Conservation (phyloP, 2,888 invertebrate genomes). For the Tenthredo amoena region DNA sequence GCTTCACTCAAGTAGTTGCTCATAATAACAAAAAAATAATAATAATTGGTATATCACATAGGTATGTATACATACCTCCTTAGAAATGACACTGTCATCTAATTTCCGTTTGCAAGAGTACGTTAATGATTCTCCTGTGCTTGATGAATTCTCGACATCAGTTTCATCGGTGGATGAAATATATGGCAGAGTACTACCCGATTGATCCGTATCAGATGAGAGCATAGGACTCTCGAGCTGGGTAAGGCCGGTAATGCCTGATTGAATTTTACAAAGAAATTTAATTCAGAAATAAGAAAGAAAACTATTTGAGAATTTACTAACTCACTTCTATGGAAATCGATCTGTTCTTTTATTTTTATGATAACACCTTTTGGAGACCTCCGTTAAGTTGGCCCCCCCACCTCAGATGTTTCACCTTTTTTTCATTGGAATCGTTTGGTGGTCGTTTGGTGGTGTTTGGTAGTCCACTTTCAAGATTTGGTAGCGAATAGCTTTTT, state of each 20-base stretch:
- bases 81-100: slow-evolving; percentile 5
- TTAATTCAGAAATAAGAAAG: not conserved
- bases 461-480: too few relatives aligned
- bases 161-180: slow-evolving; percentile 8
- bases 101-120: not conserved
- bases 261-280: not conserved
- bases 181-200: slow-evolving; percentile 2
- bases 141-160: not conserved
- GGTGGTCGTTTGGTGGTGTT: too few relatives aligned
- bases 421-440: too few relatives aligned
- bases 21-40: not conserved
- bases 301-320: not conserved
- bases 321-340: not conserved
- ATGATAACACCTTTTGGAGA: not conserved
- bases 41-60: not conserved
- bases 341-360: not conserved
- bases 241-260: not conserved
- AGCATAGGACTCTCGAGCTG: not conserved
- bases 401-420: too few relatives aligned
- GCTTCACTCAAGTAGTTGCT: not conserved
- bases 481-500: too few relatives aligned
- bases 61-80: not conserved
- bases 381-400: too few relatives aligned
- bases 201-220: not conserved
- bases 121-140: not conserved